Percentiles rank a stretch among this genome's conserved stretches.
phyloP scores from a whole-genome alignment of 2,113 vertebrate species.

The Scomber scombrus region DNA sequence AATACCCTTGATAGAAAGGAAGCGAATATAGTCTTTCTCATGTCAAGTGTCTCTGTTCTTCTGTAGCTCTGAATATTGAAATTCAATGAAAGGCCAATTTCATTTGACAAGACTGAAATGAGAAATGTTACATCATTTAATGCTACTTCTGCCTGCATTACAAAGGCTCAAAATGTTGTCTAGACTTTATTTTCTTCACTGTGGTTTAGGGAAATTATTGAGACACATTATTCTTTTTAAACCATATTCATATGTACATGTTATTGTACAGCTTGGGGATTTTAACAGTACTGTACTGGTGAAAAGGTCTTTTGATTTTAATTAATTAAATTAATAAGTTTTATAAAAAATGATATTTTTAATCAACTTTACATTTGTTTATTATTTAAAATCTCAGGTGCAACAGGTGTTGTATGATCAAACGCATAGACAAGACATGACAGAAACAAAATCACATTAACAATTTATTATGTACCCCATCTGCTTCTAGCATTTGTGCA shows the following conservation, averaged over 20 bases:
- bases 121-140: not conserved
- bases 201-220: not conserved
- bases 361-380: too few relatives aligned
- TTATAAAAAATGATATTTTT: too few relatives aligned
- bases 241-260: not conserved
- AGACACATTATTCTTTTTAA: not conserved
- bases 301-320: not conserved
- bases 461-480: too few relatives aligned
- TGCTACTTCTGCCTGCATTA: not conserved
- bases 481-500: not conserved
- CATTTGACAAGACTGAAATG: not conserved
- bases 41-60: slow-evolving; percentile 8
- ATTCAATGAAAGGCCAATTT: not conserved
- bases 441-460: too few relatives aligned
- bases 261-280: not conserved
- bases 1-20: slow-evolving; percentile 1
- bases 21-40: not conserved
- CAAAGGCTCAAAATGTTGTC: not conserved
- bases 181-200: not conserved
- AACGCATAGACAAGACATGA: too few relatives aligned
- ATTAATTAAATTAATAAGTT: too few relatives aligned
- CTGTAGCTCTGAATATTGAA: slow-evolving; percentile 2
- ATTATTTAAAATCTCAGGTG: too few relatives aligned
- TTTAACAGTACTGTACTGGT: slow-evolving; percentile 3
- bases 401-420: too few relatives aligned